A percentile compares a stretch with the other conserved stretches of the same genome.
Conservation (phyloP, 2,888 invertebrate species). For the Limnephilus lunatus region DNA sequence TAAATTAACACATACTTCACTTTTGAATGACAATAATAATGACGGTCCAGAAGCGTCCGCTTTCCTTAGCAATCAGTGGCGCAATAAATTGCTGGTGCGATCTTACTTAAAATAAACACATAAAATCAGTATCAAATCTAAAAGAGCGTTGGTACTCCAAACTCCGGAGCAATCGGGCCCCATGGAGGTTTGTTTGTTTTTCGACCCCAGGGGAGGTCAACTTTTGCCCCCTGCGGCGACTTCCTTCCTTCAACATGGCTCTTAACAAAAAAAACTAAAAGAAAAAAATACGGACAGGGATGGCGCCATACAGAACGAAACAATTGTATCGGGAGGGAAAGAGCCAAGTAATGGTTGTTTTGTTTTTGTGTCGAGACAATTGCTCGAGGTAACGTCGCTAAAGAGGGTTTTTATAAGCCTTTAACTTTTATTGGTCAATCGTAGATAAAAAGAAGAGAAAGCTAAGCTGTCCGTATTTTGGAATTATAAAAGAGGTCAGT, state of each 20-base stretch:
- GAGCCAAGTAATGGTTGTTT: conserved; percentile 40
- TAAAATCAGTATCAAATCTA: conserved; percentile 33
- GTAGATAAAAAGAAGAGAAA: conserved; percentile 32
- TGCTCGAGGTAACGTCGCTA: conserved; percentile 47
- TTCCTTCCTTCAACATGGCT: conserved; percentile 64
- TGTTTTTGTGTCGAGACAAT: conserved; percentile 32
- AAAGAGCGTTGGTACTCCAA: conserved; percentile 5
- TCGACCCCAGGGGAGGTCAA: conserved; percentile 62
- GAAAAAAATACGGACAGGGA: conserved; percentile 54
- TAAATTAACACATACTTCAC: too few relatives aligned
- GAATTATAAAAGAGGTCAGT: neutral
- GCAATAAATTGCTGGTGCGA: conserved; percentile 8
- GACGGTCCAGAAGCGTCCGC: too few relatives aligned
- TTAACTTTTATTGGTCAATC: conserved; percentile 35
- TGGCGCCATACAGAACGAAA: conserved; percentile 49
- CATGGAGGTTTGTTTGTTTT: conserved; percentile 63
- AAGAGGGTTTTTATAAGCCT: conserved; percentile 30
- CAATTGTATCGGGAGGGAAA: conserved; percentile 47
- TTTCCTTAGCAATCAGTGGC: too few relatives aligned
- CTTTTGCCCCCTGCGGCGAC: conserved; percentile 61
- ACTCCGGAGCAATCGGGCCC: conserved; percentile 25
- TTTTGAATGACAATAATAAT: too few relatives aligned
- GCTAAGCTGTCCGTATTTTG: neutral
- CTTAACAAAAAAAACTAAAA: conserved; percentile 53
- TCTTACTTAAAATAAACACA: conserved; percentile 43